These are phyloP conservation scores for Drosophila ezoana DNA, from an alignment of 2,888 invertebrate species.

Conservation along the genomic window DNA sequence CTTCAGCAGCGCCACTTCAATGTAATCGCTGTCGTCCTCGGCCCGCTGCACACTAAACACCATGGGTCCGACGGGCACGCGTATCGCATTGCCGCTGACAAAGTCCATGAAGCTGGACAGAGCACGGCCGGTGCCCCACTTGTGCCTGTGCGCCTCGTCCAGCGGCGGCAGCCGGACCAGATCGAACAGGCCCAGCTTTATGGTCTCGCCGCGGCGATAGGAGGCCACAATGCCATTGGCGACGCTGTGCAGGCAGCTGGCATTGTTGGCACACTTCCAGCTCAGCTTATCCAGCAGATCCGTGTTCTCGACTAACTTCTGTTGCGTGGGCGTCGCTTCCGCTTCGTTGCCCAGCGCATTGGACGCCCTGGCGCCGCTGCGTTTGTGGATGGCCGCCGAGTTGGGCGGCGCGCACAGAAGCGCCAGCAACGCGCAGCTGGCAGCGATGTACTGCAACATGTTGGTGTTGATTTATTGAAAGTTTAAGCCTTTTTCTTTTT, in stretches of 20 bases:
- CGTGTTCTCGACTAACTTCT: constrained; percentile 61
- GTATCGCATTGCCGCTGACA: constrained; percentile 83
- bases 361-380: constrained; percentile 58
- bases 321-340: constrained; percentile 3
- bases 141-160: constrained; percentile 61
- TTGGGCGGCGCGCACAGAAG: constrained; percentile 44
- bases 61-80: constrained; percentile 84
- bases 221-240: constrained; percentile 86
- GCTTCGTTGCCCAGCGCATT: constrained; percentile 39
- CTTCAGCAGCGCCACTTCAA: constrained; percentile 84
- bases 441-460: constrained; percentile 50
- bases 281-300: constrained; percentile 82
- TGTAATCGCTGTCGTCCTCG: constrained; percentile 83
- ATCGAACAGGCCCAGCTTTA: constrained; percentile 87
- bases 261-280: constrained; percentile 87
- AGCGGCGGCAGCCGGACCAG: constrained; percentile 86
- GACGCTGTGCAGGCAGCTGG: constrained; percentile 87
- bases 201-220: constrained; percentile 86
- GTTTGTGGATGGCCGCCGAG: constrained; percentile 61
- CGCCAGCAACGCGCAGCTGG: constrained; percentile 54
- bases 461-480: constrained; percentile 9
- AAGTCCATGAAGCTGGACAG: constrained; percentile 81
- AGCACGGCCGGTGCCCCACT: constrained; percentile 78
- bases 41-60: constrained; percentile 84
- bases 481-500: not conserved